Evolutionary conservation across 1,140 invertebrate genomes (phyloP).

Genomic region (Elymnias hypermnestra): DNA sequence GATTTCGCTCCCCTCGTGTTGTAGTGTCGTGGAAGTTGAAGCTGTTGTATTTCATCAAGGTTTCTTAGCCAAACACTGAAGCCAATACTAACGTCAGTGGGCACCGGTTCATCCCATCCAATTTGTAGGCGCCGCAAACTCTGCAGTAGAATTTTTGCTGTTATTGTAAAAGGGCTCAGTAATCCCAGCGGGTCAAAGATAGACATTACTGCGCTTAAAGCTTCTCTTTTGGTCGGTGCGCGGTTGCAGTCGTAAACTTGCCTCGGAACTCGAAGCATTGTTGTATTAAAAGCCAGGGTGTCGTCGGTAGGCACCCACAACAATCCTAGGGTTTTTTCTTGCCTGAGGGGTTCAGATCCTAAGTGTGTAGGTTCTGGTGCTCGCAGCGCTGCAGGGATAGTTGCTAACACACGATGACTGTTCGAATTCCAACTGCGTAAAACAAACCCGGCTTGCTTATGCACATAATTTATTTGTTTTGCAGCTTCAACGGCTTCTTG

Average conservation of each 20-base stretch:
- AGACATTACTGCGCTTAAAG: constrained; percentile 18
- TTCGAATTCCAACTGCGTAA: constrained; percentile 5
- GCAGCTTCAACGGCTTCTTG: neutral
- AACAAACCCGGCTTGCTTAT: neutral
- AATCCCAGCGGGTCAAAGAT: constrained; percentile 25
- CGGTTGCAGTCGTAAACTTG: neutral
- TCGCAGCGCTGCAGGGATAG: neutral
- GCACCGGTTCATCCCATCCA: constrained; percentile 53
- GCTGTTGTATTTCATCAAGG: no score
- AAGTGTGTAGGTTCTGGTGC: neutral
- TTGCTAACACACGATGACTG: neutral
- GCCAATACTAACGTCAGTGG: no score
- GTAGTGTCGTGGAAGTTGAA: no score
- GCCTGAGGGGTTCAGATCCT: no score
- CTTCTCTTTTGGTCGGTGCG: constrained; percentile 17
- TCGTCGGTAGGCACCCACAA: constrained; percentile 5
- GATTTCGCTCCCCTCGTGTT: no score
- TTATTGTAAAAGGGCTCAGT: constrained; percentile 1
- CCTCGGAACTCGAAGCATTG: neutral
- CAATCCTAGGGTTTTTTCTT: constrained; percentile 10
- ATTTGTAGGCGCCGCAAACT: constrained; percentile 34
- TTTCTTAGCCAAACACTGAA: no score
- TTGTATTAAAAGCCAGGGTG: constrained; percentile 7
- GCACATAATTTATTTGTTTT: neutral
- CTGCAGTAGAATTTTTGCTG: constrained; percentile 29